Evolutionary conservation across 2,113 vertebrate species (phyloP).

Genomic region (Uropsilus gracilis): DNA sequence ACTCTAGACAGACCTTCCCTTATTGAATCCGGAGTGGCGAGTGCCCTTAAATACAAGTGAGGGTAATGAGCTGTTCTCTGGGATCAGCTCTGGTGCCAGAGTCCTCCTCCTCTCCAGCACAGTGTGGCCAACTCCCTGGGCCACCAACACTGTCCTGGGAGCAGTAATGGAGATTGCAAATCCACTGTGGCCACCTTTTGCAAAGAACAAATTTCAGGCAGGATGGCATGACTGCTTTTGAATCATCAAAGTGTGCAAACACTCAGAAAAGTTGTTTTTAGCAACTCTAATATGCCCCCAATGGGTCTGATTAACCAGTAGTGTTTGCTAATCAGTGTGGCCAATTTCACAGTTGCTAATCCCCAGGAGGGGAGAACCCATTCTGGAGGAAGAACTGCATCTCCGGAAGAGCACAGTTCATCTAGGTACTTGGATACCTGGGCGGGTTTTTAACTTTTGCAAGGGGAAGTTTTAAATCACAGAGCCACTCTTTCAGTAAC

Average conservation of each 20-base stretch:
- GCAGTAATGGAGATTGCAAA: not conserved
- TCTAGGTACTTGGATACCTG: not conserved
- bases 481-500: not conserved
- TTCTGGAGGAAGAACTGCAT: not conserved
- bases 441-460: not conserved
- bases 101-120: not conserved
- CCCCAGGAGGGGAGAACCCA: not conserved
- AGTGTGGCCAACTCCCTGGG: not conserved
- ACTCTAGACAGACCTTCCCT: not conserved
- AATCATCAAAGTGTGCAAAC: not conserved
- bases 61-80: accelerated
- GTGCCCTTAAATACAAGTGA: not conserved
- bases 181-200: not conserved
- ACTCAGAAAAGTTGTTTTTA: conserved; percentile 12
- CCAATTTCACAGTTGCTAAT: conserved; percentile 5
- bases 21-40: not conserved
- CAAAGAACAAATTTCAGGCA: not conserved
- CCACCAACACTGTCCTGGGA: not conserved
- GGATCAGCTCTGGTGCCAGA: not conserved
- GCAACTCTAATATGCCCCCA: not conserved
- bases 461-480: not conserved
- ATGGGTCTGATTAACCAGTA: not conserved
- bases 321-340: not conserved
- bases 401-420: not conserved
- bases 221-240: not conserved